phyloP scores from a whole-genome alignment of 1,140 invertebrate genomes.

The Zaprionus ghesquierei region DNA sequence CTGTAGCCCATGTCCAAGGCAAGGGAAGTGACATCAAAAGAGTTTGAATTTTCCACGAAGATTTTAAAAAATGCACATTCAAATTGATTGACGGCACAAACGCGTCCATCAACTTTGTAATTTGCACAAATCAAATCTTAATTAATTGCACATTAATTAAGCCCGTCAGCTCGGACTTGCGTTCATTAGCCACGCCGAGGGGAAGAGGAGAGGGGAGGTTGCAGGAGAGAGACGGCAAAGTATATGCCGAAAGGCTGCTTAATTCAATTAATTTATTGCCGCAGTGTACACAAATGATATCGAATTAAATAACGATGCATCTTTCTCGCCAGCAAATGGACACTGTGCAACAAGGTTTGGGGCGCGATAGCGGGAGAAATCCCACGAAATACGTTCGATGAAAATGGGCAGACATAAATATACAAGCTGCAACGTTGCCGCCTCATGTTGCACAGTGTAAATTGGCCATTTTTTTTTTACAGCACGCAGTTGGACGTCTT shows the following conservation, averaged over 20 bases:
- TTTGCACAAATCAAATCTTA: conserved; percentile 13
- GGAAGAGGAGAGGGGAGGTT: neutral
- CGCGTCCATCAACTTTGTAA: neutral
- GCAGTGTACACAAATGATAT: conserved; percentile 46
- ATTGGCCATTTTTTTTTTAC: neutral
- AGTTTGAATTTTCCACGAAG: too few species aligned
- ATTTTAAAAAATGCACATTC: neutral
- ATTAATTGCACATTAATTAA: conserved; percentile 36
- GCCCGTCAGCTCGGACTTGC: neutral
- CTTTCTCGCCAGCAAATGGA: conserved; percentile 24
- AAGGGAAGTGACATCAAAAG: too few species aligned
- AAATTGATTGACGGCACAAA: neutral
- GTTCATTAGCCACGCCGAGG: conserved; percentile 35
- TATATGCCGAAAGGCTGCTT: conserved; percentile 32
- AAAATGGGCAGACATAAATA: neutral
- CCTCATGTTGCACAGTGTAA: conserved; percentile 47
- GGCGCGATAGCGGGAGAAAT: too few species aligned
- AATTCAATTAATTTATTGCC: conserved; percentile 68
- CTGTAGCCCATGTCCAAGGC: too few species aligned
- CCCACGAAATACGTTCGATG: neutral
- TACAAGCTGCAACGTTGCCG: neutral
- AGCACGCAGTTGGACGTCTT: conserved; percentile 45
- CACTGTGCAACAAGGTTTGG: conserved; percentile 25
- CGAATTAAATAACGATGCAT: conserved; percentile 67
- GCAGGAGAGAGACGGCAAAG: neutral